A percentile compares a stretch with the other conserved stretches of the same genome.
These are phyloP conservation scores for Magallana angulata DNA, from an alignment of 1,140 invertebrate genomes.

Conservation along the genomic window DNA sequence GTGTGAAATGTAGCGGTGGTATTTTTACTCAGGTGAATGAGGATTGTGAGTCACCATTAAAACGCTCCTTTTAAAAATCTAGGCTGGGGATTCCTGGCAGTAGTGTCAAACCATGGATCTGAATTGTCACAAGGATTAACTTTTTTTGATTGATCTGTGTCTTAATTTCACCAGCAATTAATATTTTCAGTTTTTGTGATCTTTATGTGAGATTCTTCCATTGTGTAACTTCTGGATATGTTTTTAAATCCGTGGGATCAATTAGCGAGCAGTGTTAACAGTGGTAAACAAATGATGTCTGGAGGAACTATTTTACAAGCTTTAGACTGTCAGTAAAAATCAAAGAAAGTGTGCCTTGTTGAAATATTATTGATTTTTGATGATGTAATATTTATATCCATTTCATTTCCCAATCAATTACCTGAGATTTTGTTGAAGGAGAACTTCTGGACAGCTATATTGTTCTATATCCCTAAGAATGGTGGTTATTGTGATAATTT, in stretches of 20 bases:
- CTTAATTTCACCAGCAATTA: background rate
- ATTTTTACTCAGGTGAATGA: slow-evolving; percentile 32
- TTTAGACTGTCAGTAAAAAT: background rate
- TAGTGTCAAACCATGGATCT: background rate
- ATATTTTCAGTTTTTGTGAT: background rate
- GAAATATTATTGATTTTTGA: slow-evolving; percentile 22
- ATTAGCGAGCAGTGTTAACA: slow-evolving; percentile 5
- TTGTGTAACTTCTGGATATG: slow-evolving; percentile 21
- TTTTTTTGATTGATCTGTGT: slow-evolving; percentile 8
- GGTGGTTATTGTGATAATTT: slow-evolving; percentile 24
- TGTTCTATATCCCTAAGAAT: background rate
- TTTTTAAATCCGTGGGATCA: slow-evolving; percentile 28
- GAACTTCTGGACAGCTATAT: slow-evolving; percentile 4
- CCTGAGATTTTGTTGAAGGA: background rate
- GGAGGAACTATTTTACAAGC: slow-evolving; percentile 28
- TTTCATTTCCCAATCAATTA: slow-evolving; percentile 24
- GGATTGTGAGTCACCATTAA: slow-evolving; percentile 32
- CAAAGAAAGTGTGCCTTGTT: slow-evolving; percentile 10
- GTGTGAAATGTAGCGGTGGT: slow-evolving; percentile 29
- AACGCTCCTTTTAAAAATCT: slow-evolving; percentile 30
- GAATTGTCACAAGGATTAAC: background rate
- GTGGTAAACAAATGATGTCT: slow-evolving; percentile 1
- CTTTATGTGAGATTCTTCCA: background rate
- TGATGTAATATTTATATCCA: slow-evolving; percentile 33
- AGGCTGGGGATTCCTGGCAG: background rate